Evolutionary conservation across 2,797 vertebrate species (phyloP).

Genomic region (Malacoraja senta): DNA sequence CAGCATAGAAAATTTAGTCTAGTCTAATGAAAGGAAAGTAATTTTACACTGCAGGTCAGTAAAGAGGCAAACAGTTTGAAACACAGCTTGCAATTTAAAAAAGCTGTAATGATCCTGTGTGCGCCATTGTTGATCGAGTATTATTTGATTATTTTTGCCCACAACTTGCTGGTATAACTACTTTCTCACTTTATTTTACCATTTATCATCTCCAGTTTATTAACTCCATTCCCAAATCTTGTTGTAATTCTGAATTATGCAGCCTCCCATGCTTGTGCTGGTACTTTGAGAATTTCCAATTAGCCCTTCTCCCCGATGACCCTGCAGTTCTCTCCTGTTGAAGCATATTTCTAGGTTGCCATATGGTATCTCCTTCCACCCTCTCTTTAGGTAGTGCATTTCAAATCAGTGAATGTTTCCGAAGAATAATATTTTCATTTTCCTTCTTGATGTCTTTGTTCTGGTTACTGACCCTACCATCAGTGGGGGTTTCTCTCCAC

Average conservation of each 20-base stretch:
- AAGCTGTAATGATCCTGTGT: not conserved
- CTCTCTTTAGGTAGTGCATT: not conserved
- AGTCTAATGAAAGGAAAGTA: not conserved
- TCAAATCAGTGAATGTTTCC: not conserved
- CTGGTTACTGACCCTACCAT: no score
- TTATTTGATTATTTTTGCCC: not conserved
- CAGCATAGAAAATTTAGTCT: not conserved
- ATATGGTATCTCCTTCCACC: not conserved
- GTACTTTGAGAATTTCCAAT: not conserved
- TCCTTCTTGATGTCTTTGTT: not conserved
- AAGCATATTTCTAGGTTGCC: not conserved
- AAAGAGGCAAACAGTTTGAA: not conserved
- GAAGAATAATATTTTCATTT: not conserved
- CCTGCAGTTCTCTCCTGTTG: not conserved
- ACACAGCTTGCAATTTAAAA: constrained; percentile 7
- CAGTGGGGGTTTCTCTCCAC: no score
- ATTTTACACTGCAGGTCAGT: not conserved
- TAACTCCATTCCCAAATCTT: not conserved
- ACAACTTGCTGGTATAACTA: not conserved
- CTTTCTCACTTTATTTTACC: not conserved
- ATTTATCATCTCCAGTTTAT: not conserved
- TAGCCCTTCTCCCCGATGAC: not conserved
- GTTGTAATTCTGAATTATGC: not conserved
- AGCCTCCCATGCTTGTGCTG: not conserved
- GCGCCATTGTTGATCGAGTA: not conserved